Percentiles rank a stretch among this genome's conserved stretches.
Evolutionary conservation across 2,888 invertebrate genomes (phyloP).

Genomic region (Ophion slaviceki): DNA sequence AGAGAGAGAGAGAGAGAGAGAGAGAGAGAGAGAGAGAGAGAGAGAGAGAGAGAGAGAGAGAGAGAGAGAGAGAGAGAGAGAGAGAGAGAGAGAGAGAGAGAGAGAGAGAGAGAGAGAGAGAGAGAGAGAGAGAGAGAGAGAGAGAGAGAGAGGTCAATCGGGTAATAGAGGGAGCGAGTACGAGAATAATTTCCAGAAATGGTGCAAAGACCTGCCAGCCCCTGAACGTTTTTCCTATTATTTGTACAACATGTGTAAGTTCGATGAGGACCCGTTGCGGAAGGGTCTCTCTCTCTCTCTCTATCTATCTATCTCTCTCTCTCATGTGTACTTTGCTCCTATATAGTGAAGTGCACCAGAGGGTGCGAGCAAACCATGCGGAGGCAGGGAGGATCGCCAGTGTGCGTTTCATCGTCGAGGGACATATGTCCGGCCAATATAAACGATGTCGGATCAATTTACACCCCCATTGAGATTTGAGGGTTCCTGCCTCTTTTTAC

Average conservation of each 20-base stretch:
- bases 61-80: neutral
- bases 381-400: slow-evolving; percentile 14
- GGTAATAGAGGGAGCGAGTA: slow-evolving; percentile 3
- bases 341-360: neutral
- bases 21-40: neutral
- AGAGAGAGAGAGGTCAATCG: neutral
- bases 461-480: slow-evolving; percentile 41
- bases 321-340: slow-evolving; percentile 13
- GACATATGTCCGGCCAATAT: slow-evolving; percentile 62
- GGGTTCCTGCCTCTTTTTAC: slow-evolving; percentile 8
- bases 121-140: neutral
- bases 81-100: neutral
- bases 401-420: slow-evolving; percentile 36
- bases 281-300: slow-evolving; percentile 26
- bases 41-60: neutral
- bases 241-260: slow-evolving; percentile 44
- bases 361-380: neutral
- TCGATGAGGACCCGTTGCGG: slow-evolving; percentile 18
- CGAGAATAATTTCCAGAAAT: slow-evolving; percentile 60
- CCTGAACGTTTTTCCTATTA: slow-evolving; percentile 39
- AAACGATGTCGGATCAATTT: slow-evolving; percentile 57
- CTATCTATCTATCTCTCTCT: neutral
- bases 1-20: neutral
- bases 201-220: slow-evolving; percentile 44
- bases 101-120: neutral